phyloP scores from a whole-genome alignment of 2,113 vertebrate genomes.

The Jaculus jaculus region DNA sequence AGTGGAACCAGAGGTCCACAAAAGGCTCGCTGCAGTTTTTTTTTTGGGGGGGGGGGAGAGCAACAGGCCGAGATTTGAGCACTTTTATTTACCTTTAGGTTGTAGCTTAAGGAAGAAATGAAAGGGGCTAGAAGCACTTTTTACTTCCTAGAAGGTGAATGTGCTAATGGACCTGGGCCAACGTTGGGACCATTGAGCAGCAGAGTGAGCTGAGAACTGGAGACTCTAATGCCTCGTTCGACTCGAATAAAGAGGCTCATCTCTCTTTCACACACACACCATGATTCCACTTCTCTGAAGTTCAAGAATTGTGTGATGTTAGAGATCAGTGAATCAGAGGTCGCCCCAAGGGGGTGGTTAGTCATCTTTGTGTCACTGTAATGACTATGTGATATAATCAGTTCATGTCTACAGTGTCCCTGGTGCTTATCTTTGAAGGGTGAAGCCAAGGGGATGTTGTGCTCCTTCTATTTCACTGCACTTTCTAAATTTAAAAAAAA shows the following conservation, averaged over 20 bases:
- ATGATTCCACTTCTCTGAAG: background rate
- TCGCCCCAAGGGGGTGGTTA: background rate
- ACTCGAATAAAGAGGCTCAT: accelerated
- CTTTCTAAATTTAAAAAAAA: conserved; percentile 36
- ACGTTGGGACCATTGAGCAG: background rate
- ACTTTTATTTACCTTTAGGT: conserved; percentile 3
- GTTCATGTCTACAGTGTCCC: background rate
- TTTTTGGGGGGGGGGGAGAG: background rate
- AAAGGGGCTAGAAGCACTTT: background rate
- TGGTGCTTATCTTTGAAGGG: background rate
- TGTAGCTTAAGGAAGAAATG: background rate
- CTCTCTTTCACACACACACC: background rate
- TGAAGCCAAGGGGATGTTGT: background rate
- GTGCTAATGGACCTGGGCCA: background rate
- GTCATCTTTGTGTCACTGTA: background rate
- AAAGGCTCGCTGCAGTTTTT: background rate
- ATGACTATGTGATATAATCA: background rate
- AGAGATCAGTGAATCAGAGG: background rate
- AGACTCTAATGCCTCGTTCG: background rate
- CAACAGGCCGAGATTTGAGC: background rate
- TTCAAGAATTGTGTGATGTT: background rate
- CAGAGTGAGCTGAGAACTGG: background rate
- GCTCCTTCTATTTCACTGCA: conserved; percentile 35
- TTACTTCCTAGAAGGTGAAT: conserved; percentile 34
- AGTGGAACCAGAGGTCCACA: background rate